Conservation (phyloP, 2,113 vertebrate genomes). For the Benitochromis conjunctus region DNA sequence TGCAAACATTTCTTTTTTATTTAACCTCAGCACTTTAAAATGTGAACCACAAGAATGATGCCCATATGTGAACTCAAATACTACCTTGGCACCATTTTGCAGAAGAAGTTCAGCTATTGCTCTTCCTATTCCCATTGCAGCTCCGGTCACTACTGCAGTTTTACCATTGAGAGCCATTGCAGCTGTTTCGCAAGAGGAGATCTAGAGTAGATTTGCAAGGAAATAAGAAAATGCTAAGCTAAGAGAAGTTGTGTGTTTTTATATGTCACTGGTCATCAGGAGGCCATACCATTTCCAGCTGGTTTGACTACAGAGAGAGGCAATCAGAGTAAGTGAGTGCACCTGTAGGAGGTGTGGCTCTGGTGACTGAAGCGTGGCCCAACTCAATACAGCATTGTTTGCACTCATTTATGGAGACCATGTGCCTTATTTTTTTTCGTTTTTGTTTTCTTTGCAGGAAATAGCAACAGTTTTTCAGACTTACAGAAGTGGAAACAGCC, state of each 20-base stretch:
- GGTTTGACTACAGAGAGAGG: neutral
- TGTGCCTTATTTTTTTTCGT: neutral
- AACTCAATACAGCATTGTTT: neutral
- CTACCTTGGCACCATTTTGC: constrained; percentile 62
- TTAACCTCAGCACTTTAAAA: neutral
- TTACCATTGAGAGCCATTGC: constrained; percentile 38
- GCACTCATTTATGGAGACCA: neutral
- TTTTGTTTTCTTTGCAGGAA: neutral
- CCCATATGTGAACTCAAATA: neutral
- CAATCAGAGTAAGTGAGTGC: neutral
- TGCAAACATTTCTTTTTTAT: too few species aligned
- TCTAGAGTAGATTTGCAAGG: neutral
- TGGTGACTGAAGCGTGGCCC: neutral
- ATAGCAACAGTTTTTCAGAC: neutral
- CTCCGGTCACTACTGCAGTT: constrained; percentile 61
- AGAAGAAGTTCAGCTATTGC: constrained; percentile 53
- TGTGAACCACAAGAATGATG: neutral
- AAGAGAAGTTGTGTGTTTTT: fast-evolving
- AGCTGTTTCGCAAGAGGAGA: neutral
- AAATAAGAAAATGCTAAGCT: fast-evolving
- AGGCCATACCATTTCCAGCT: neutral
- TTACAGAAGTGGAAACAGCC: neutral
- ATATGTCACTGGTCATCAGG: neutral
- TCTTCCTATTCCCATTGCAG: constrained; percentile 56
- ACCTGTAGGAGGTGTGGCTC: neutral